Base-by-base conservation (phyloP, 2,888 invertebrate genomes). In the Pinctada fucata region DNA sequence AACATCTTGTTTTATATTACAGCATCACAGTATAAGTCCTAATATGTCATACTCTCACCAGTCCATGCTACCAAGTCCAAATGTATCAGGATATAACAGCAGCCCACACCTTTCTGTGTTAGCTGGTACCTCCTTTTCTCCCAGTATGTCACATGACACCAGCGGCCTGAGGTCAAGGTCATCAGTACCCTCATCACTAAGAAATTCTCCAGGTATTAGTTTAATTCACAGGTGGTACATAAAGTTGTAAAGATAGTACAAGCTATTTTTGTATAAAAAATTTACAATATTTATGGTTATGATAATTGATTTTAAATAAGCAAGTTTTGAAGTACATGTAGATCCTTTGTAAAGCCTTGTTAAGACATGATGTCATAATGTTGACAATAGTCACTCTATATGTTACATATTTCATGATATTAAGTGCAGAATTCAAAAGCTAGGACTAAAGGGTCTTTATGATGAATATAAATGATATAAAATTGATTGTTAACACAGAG, bases 91-190 rank as follows among this genome's bases (percentile, higher is more conserved):
- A 8, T 72, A 72, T 58, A 72, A 10, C 49, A 48, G 16, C 50
- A 70, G 10, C 31, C 48, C 71, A 49, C 31, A 31, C 51, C 50
- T 13, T 82, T 81, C 65, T 83, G 82, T 5, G 83, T 83, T 0
- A 81, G 82, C 8, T 10, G 73, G 72, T 45, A 58, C 72, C 31
- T 81, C 84, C 1, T 68, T 82, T 48, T 82, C 82, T 0, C 75
- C 80, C 1, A 71, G 80, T 3, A 72, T 75, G 63, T 47, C 69
- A 74, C 47, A 82, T 45, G 88, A 88, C 58, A 76, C 81, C 16
- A 86, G 86, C 79, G 86, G 86, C 2, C 70, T 88, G 2, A 72
- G 86, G n/a, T 84, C 84, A 47, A 76, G 88, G 66, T 81, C 82
- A 16, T 82, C 83, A 2, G 50, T 85, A 69, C 83, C 84, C 2